Evolutionary conservation across 1,140 invertebrate species (phyloP).

Genomic region (Bombus superbus): DNA sequence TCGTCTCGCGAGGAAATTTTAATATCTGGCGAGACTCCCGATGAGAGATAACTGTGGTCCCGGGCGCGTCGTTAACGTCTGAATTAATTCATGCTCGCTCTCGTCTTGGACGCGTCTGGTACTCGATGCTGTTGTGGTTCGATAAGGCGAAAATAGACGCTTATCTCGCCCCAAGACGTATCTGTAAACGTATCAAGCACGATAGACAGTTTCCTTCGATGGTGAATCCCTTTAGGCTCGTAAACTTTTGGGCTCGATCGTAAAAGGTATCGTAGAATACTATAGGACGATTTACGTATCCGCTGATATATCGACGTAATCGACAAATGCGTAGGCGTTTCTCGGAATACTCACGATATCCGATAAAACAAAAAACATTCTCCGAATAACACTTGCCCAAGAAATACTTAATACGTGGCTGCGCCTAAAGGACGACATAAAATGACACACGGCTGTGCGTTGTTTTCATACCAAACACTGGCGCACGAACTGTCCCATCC

Average conservation of each 20-base stretch:
- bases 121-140: neutral
- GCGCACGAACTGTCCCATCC: neutral
- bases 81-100: constrained; percentile 21
- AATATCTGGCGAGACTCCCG: constrained; percentile 28
- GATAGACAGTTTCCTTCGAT: constrained; percentile 12
- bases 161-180: neutral
- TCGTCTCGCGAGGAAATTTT: constrained; percentile 41
- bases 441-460: neutral
- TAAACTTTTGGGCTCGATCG: constrained; percentile 8
- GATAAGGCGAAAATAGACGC: constrained; percentile 16
- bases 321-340: neutral
- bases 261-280: constrained; percentile 18
- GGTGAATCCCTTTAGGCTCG: neutral
- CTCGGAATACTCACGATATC: neutral
- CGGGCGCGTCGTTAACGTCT: constrained; percentile 1
- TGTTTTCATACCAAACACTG: constrained; percentile 30
- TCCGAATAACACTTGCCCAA: neutral
- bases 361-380: neutral
- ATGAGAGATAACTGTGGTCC: constrained; percentile 1
- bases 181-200: constrained; percentile 5
- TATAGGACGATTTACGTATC: constrained; percentile 25
- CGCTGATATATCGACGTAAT: constrained; percentile 5
- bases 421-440: neutral
- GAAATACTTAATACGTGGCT: neutral
- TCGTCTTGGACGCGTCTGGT: too few species aligned